Percentiles rank a stretch among this genome's conserved stretches.
Evolutionary conservation across 2,888 invertebrate species (phyloP).

Genomic region (Elmis aenea): DNA sequence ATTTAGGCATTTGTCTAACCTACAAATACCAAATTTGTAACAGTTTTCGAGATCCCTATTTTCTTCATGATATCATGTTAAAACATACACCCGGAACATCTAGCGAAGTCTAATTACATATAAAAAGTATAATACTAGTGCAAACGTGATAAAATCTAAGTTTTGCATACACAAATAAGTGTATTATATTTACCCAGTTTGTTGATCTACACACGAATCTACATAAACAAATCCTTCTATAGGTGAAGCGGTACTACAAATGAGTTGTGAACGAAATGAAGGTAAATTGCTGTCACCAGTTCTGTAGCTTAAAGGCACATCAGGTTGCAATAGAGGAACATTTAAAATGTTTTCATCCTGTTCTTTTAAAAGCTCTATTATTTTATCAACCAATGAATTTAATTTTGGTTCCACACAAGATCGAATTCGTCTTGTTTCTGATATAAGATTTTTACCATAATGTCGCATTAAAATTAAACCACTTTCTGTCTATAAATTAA

Average conservation of each 20-base stretch:
- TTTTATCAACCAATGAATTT: slow-evolving; percentile 45
- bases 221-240: slow-evolving; percentile 35
- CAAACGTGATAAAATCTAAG: too few species aligned
- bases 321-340: slow-evolving; percentile 49
- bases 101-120: too few species aligned
- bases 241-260: slow-evolving; percentile 35
- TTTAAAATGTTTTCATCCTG: slow-evolving; percentile 41
- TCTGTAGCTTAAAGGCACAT: slow-evolving; percentile 40
- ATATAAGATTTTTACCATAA: slow-evolving; percentile 46
- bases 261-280: slow-evolving; percentile 1
- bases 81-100: too few species aligned
- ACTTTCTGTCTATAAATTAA: slow-evolving; percentile 46
- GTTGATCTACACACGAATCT: slow-evolving; percentile 31
- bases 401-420: slow-evolving; percentile 46
- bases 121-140: too few species aligned
- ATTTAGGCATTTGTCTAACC: too few species aligned
- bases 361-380: slow-evolving; percentile 44
- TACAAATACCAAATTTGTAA: too few species aligned
- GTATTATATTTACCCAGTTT: slow-evolving; percentile 33
- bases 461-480: slow-evolving; percentile 52
- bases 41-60: too few species aligned
- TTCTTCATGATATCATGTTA: too few species aligned
- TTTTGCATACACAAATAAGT: too few species aligned
- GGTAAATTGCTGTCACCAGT: slow-evolving; percentile 19
- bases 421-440: slow-evolving; percentile 46